Evolutionary conservation across 2,888 invertebrate genomes (phyloP), one percentile per base, ranked within the genome.

Genomic region (Rhogogaster chlorosoma): DNA sequence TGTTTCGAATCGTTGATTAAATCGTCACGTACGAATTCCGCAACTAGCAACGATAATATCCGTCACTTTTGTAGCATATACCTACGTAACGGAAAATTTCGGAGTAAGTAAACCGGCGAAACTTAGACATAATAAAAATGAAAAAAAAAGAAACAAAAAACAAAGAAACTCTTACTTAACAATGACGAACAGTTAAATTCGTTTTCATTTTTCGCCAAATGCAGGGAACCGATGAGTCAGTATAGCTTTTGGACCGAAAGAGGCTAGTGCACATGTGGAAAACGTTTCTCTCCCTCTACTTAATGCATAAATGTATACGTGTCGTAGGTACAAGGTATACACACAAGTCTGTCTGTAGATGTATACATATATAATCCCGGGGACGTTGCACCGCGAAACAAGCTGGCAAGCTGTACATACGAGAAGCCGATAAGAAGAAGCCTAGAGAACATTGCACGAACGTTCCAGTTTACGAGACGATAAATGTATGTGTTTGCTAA

Each of bases 351-450:
- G n/a, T 53, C 22, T 45, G 15, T 3, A 29, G n/a, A 45, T 26
- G 15, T 38, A 73, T 42, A 42, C 42, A 15, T 73, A 42, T 42
- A 42, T 73, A 73, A 18, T 67, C 67, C 6, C 9, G 77, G 26
- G 77, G 77, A 77, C 49, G 53, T 77, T 77, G 77, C 77, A 77
- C 77, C 49, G 77, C 77, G 77, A 45, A 77, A 77, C 22, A 12
- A 45, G 22, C 75, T 22, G 45, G 42, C 26, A 2, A 15, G 29
- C 32, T 70, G 36, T 38, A 67, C 29, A 12, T 67, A 38, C n/a
- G 70, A 32, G 70, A n/a, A 70, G 45, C 75, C 75, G 75, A 75
- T 75, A 75, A 75, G 75, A 38, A 26, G 73, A 15, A n/a, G n/a
- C 26, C 75, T 45, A 75, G 45, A 45, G 42, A 45, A 75, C 75